Base-by-base conservation (phyloP, 2,888 invertebrate species). In the Heliconius hortense region DNA sequence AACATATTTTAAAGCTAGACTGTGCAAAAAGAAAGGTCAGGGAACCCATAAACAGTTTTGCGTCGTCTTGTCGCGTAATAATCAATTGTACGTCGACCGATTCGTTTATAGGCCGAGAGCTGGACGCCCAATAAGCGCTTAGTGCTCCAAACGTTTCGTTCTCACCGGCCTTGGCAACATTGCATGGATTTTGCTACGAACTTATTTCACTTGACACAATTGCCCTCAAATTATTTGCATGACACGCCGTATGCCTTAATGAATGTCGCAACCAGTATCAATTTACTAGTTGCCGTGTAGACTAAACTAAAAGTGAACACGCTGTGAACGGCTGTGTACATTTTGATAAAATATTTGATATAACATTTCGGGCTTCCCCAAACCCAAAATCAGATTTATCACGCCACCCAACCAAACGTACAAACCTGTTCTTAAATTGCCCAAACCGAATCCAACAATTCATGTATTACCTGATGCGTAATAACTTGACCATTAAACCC, bases 131-230 rank as follows among this genome's bases (percentile, higher is more conserved):
- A 71, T 71, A 71, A 71, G 59, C 70, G 70, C 28, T 62, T 39
- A 72, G 28, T 70, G 69, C 63, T 79, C 43, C 35, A 76, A 79
- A 76, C 72, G 28, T 76, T 77, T 69, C 72, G 75, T 75, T 70
- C 71, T 31, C 70, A 76, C 76, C 82, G 88, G 86, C 89, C 88
- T 90, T 88, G 87, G 82, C 79, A 82, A 83, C 82, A 84, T 84
- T 84, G 82, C 81, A 82, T 80, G 79, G 80, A 82, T 83, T 83
- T 81, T 81, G 82, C 81, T 80, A 81, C 79, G 79, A 80, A 82
- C 82, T 83, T 84, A 84, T 86, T 85, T 84, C 84, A 88, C 86
- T 88, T 83, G 82, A 76, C 79, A 80, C 80, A 82, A 82, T 82
- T 83, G 80, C 74, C 75, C 76, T 78, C 75, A 76, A 78, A 82